Conservation (phyloP, 2,797 vertebrate genomes). For the Sebastes ruberrimus region DNA sequence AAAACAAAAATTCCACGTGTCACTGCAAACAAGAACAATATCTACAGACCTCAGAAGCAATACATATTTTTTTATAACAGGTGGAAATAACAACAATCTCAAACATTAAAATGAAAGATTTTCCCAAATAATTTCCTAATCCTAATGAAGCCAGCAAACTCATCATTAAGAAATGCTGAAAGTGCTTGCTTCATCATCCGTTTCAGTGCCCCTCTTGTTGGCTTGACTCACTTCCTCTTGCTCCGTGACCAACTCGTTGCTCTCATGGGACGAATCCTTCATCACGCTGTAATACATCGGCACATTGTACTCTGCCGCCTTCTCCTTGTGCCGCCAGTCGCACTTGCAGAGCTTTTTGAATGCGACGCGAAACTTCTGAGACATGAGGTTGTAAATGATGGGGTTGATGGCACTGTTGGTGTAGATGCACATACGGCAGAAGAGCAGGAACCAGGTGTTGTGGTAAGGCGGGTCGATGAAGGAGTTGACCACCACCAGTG, state of each 20-base stretch:
- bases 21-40: neutral
- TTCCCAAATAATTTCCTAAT: neutral
- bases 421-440: slow-evolving; percentile 91
- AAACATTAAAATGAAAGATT: neutral
- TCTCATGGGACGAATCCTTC: slow-evolving; percentile 82
- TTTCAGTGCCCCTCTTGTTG: slow-evolving; percentile 48
- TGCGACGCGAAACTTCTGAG: slow-evolving; percentile 88
- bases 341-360: slow-evolving; percentile 87
- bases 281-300: slow-evolving; percentile 84
- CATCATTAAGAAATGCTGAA: slow-evolving; percentile 53
- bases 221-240: slow-evolving; percentile 75
- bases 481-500: slow-evolving; percentile 92
- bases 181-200: slow-evolving; percentile 33
- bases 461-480: slow-evolving; percentile 88
- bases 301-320: slow-evolving; percentile 23
- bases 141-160: neutral
- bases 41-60: neutral
- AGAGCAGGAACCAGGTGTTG: slow-evolving; percentile 89
- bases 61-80: neutral
- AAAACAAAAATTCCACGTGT: neutral
- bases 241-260: slow-evolving; percentile 72
- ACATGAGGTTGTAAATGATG: slow-evolving; percentile 91
- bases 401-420: slow-evolving; percentile 92
- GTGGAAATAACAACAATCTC: neutral
- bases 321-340: slow-evolving; percentile 50